These are phyloP conservation scores for Platyscapa corneri DNA, from an alignment of 1,140 invertebrate genomes.

Conservation along the genomic window DNA sequence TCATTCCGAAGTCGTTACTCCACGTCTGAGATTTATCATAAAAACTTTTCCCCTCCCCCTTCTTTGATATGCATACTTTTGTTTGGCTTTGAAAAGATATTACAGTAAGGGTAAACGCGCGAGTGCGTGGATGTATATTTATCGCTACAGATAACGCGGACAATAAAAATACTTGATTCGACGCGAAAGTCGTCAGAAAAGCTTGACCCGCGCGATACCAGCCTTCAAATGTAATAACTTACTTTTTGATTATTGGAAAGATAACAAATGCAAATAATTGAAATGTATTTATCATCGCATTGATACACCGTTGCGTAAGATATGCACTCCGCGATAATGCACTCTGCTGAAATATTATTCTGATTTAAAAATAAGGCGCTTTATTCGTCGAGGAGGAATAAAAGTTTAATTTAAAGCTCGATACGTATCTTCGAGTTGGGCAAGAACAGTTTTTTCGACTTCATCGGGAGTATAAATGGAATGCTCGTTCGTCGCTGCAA, in stretches of 20 bases:
- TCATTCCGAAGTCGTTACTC: constrained; percentile 28
- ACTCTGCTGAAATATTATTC: neutral
- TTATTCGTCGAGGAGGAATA: neutral
- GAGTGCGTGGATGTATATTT: neutral
- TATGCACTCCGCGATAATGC: too few species aligned
- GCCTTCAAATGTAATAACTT: neutral
- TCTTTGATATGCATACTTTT: neutral
- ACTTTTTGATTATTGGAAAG: neutral
- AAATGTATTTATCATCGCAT: neutral
- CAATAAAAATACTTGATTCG: neutral
- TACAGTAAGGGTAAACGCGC: neutral
- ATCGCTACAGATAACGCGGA: neutral
- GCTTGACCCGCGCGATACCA: neutral
- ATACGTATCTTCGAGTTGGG: neutral
- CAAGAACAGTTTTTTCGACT: neutral
- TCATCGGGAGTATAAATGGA: neutral
- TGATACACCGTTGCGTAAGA: neutral
- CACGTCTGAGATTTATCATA: constrained; percentile 34
- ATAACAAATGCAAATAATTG: too few species aligned
- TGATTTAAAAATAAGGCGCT: neutral
- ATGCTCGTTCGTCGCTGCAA: too few species aligned
- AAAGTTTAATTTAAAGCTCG: constrained; percentile 2
- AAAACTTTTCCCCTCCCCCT: neutral
- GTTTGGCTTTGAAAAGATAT: neutral
- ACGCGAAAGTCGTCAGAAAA: neutral